Conservation (phyloP, 2,888 invertebrate genomes). For the Acronicta alni region DNA sequence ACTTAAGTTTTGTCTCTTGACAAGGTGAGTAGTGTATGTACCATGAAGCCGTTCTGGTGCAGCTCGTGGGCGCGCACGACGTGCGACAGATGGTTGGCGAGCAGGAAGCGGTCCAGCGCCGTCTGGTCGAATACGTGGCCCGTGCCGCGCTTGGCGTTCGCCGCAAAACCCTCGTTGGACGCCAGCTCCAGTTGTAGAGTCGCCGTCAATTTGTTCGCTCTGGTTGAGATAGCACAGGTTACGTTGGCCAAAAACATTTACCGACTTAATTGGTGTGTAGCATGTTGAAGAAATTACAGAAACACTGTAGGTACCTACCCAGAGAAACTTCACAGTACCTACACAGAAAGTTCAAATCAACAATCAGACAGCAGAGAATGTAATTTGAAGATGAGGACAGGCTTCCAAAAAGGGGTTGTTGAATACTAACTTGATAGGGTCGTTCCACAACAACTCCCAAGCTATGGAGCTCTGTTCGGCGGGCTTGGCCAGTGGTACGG, state of each 20-base stretch:
- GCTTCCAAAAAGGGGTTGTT: neutral
- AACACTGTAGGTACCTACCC: no score
- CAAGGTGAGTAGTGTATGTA: slow-evolving; percentile 57
- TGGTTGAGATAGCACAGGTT: slow-evolving; percentile 41
- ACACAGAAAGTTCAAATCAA: no score
- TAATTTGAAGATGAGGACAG: no score
- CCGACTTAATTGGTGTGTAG: no score
- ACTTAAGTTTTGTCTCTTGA: no score
- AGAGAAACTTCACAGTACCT: no score
- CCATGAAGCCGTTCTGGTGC: slow-evolving; percentile 92
- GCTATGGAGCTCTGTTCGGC: slow-evolving; percentile 92
- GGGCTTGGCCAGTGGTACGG: slow-evolving; percentile 90
- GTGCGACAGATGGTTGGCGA: slow-evolving; percentile 91
- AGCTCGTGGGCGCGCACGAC: slow-evolving; percentile 93
- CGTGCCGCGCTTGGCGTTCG: slow-evolving; percentile 91
- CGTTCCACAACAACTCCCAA: slow-evolving; percentile 95
- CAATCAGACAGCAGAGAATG: no score
- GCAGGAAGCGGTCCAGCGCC: slow-evolving; percentile 92
- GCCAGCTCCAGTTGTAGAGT: slow-evolving; percentile 84
- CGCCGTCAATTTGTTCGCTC: slow-evolving; percentile 82
- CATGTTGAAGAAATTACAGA: no score
- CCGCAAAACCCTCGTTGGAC: slow-evolving; percentile 91
- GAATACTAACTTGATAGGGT: slow-evolving; percentile 89
- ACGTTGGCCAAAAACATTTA: no score
- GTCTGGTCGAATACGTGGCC: slow-evolving; percentile 92